Evolutionary conservation across 2,113 vertebrate genomes (phyloP), one percentile per base, ranked within the genome.

Genomic region (Psittacula cyanocephala): DNA sequence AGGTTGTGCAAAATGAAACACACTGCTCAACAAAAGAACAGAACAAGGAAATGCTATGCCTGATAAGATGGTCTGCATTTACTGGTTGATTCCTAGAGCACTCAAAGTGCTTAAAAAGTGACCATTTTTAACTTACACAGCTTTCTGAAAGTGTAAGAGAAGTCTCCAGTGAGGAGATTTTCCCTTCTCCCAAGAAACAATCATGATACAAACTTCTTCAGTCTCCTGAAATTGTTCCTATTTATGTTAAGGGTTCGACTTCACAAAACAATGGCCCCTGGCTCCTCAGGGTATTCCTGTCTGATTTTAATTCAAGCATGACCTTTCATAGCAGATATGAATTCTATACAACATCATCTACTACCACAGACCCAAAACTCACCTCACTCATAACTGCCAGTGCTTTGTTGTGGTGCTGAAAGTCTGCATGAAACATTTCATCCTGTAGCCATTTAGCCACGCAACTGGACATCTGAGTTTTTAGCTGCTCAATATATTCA

Each of bases 371-470:
- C 27, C 22, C 49, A 91, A 93, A 96, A 96, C 97, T 94, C 93
- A 99, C 99, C 98, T 99, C 99, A 27, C 98, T 99, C 99, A 99
- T 99, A 92, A 99, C 97, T 62, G 98, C 98, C 50, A 99, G 97
- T 29, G 99, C 99, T 96, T 99, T 99, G 91, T 99, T 99, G 43
- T 99, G 99, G 95, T 98, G 99, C 96, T 99, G 99, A 95, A 99
- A 99, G 96, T 99, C 99, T 49, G 99, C 97, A 94, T 99, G 99
- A 94, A 99, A 99, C 91, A 99, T 98, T 89, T 99, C 99, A 50
- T 99, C 99, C 93, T 99, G 99, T 16, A 99, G 97, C 99, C 99
- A 99, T 91, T 98, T 99, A 29, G 99, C 98, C 60, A 99, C 98
- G 96, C 99, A 99, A 67, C 97, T 97, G 41, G 98, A 98, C 99